Conservation (phyloP, 2,113 vertebrate species). For the Microtus oregoni region DNA sequence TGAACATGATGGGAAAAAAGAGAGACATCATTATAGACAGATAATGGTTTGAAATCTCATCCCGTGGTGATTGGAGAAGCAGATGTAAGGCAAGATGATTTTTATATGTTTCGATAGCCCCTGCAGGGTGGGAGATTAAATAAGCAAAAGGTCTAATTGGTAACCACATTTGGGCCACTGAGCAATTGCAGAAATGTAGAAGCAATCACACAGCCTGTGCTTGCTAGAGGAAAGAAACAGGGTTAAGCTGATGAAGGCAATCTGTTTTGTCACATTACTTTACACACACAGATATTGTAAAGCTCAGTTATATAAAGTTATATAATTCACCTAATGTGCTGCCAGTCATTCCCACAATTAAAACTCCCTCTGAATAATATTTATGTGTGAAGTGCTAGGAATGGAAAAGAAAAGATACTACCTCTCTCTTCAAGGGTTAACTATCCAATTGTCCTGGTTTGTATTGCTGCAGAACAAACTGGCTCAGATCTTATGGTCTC, state of each 20-base stretch:
- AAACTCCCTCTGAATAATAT: background rate
- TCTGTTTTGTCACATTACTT: conserved; percentile 49
- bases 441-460: background rate
- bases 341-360: background rate
- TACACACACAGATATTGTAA: conserved; percentile 44
- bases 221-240: conserved; percentile 51
- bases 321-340: conserved; percentile 38
- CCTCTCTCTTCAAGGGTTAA: background rate
- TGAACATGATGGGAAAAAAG: conserved; percentile 80
- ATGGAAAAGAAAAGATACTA: conserved; percentile 13
- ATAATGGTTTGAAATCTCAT: conserved; percentile 81
- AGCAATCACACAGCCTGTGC: conserved; percentile 55
- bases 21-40: conserved; percentile 75
- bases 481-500: background rate
- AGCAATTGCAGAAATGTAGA: conserved; percentile 70
- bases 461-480: background rate
- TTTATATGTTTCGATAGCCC: conserved; percentile 78
- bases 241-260: conserved; percentile 67
- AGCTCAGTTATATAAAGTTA: conserved; percentile 29
- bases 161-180: conserved; percentile 79
- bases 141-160: conserved; percentile 78
- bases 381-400: background rate
- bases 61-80: conserved; percentile 84
- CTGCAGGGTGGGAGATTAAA: conserved; percentile 81
- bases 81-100: conserved; percentile 84